Evolutionary conservation across 2,797 vertebrate genomes (phyloP), one percentile per base, ranked within the genome.

Genomic region (Neomorphus geoffroyi): DNA sequence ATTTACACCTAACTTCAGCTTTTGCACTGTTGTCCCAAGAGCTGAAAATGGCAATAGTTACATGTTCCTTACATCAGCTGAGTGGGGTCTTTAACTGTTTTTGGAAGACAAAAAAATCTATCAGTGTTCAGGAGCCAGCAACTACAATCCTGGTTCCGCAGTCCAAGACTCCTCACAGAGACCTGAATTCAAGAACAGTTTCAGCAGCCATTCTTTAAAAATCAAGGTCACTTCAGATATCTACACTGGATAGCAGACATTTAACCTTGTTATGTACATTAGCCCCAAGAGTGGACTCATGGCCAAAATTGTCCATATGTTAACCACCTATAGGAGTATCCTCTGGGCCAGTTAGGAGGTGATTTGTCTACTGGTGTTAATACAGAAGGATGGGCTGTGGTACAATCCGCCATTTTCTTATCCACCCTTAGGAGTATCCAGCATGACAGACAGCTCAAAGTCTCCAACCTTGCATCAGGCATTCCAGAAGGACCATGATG

Each of bases 351-450:
- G 15, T 50, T 78, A 19, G 35, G 48, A 61, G 7, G 37, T 35
- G 26, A 14, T 8, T 24, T 6, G 1, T 6, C 9, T 21, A 30
- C 11, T 32, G 3, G 5, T 39, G 10, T 60, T 60, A 74, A 26
- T 32, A 54, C 18, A 57, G 53, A 70, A 73, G 5, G 22, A 48
- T n/a, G 32, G n/a, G 4, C 16, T 79, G 24, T 67, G 13, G 16
- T 27, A 21, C 61, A 66, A 6, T 22, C 7, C 74, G 7, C 33
- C 27, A 4, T 86, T 83, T 88, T 39, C 33, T 21, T 10, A 19
- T 61, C 19, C 8, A 50, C 11, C 3, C 7, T 65, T 35, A 23
- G 0, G 0, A 61, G 11, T 50, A 67, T 50, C 67, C 64, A 3
- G 0, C 23, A 30, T 18, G 27, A 32, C 41, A 61, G 37, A 30